Percentiles rank a stretch among this genome's conserved stretches.
These are phyloP conservation scores for Drosophila mauritiana DNA, from an alignment of 1,140 invertebrate genomes.

Conservation along the genomic window DNA sequence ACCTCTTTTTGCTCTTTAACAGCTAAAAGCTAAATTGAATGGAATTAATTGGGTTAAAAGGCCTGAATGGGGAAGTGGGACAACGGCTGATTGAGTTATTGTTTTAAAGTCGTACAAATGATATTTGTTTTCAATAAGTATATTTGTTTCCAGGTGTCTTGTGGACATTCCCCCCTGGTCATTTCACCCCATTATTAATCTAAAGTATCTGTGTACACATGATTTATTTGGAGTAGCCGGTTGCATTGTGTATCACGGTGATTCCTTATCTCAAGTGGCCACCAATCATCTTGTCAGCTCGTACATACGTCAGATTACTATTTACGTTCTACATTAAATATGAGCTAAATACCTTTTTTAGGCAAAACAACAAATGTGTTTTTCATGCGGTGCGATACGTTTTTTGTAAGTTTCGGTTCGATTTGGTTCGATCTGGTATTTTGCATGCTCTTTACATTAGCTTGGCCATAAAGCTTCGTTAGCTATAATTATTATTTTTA, in stretches of 20 bases:
- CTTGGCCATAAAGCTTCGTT: slow-evolving; percentile 4
- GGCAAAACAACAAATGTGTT: not conserved
- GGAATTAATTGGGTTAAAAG: slow-evolving; percentile 29
- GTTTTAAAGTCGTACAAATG: slow-evolving; percentile 8
- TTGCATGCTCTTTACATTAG: slow-evolving; percentile 16
- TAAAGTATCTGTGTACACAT: slow-evolving; percentile 29
- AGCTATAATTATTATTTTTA: slow-evolving; percentile 9
- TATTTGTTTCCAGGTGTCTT: slow-evolving; percentile 26
- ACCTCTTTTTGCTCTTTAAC: slow-evolving; percentile 15
- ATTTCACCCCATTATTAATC: slow-evolving; percentile 20
- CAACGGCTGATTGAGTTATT: slow-evolving; percentile 34
- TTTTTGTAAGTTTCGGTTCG: slow-evolving; percentile 13
- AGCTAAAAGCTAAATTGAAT: slow-evolving; percentile 27
- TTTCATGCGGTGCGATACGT: slow-evolving; percentile 4
- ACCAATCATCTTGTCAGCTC: slow-evolving; percentile 30
- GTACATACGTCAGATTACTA: slow-evolving; percentile 25
- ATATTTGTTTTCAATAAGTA: slow-evolving; percentile 10
- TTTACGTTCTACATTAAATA: slow-evolving; percentile 20
- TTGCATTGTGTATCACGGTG: slow-evolving; percentile 35
- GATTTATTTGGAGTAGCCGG: slow-evolving; percentile 30
- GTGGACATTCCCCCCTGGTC: slow-evolving; percentile 9
- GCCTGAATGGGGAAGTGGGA: slow-evolving; percentile 4
- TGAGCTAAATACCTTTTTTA: slow-evolving; percentile 15
- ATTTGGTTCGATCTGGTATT: slow-evolving; percentile 20
- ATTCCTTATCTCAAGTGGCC: slow-evolving; percentile 30